Percentiles rank a stretch among this genome's conserved stretches.
These are phyloP conservation scores for Salvelinus alpinus DNA, from an alignment of 2,113 vertebrate genomes.

Conservation along the genomic window DNA sequence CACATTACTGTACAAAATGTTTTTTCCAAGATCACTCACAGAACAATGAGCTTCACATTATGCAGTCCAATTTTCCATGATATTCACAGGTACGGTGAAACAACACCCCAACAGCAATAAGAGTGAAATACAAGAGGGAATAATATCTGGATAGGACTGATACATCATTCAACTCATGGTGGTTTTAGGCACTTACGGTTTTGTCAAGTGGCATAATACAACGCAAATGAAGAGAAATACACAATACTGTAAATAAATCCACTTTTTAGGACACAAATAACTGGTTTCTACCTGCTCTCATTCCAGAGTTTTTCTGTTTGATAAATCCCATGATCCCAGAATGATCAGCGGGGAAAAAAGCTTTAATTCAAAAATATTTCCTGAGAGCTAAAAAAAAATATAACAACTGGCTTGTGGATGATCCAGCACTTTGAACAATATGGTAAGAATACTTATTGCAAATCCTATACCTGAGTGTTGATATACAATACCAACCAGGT, in stretches of 20 bases:
- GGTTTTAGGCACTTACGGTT: conserved; percentile 57
- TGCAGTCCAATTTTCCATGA: background rate
- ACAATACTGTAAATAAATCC: background rate
- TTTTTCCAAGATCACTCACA: background rate
- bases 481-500: background rate
- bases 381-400: conserved; percentile 61
- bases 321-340: conserved; percentile 32
- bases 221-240: background rate
- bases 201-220: background rate
- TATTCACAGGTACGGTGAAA: conserved; percentile 8
- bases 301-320: conserved; percentile 11
- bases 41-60: conserved; percentile 11
- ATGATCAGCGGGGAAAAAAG: conserved; percentile 28
- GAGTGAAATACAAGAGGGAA: conserved; percentile 27
- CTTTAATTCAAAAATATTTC: conserved; percentile 31
- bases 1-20: background rate
- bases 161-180: conserved; percentile 9
- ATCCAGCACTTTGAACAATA: conserved; percentile 13
- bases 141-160: conserved; percentile 11
- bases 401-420: background rate
- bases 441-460: background rate
- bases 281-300: conserved; percentile 9
- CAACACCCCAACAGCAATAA: conserved; percentile 26
- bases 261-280: background rate
- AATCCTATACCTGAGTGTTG: conserved; percentile 30